These are phyloP conservation scores for Dynastes tityus DNA, from an alignment of 2,888 invertebrate genomes.

Conservation along the genomic window DNA sequence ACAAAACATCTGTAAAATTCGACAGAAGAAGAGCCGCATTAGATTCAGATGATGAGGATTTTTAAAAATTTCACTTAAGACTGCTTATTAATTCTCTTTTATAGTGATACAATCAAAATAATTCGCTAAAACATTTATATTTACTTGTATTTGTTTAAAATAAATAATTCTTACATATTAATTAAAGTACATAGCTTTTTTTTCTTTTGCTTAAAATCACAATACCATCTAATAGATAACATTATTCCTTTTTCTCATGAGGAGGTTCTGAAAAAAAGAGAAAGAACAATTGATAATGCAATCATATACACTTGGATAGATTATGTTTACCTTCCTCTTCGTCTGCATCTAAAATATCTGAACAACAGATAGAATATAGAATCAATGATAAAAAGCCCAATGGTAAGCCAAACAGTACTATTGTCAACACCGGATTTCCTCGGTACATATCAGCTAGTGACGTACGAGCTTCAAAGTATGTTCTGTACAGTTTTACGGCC, in stretches of 20 bases:
- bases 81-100: conserved; percentile 54
- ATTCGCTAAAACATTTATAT: conserved; percentile 45
- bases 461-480: conserved; percentile 87
- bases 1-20: conserved; percentile 88
- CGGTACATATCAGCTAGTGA: conserved; percentile 90
- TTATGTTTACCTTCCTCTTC: conserved; percentile 78
- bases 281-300: neutral
- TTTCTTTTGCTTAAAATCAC: conserved; percentile 20
- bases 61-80: conserved; percentile 40
- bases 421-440: conserved; percentile 93
- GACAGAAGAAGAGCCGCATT: conserved; percentile 91
- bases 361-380: conserved; percentile 96
- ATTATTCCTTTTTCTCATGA: conserved; percentile 72
- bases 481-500: conserved; percentile 83
- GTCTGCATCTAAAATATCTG: conserved; percentile 93
- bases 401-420: conserved; percentile 95
- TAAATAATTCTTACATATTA: conserved; percentile 38
- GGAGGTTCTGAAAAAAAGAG: conserved; percentile 59
- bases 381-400: conserved; percentile 94
- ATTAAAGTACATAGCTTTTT: conserved; percentile 30
- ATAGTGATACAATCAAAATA: conserved; percentile 25
- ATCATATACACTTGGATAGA: neutral
- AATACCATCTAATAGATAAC: conserved; percentile 30
- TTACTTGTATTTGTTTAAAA: conserved; percentile 36
- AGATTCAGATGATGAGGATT: conserved; percentile 85